A percentile compares a stretch with the other conserved stretches of the same genome.
Conservation (phyloP, 2,113 vertebrate genomes). For the Phalacrocorax carbo region DNA sequence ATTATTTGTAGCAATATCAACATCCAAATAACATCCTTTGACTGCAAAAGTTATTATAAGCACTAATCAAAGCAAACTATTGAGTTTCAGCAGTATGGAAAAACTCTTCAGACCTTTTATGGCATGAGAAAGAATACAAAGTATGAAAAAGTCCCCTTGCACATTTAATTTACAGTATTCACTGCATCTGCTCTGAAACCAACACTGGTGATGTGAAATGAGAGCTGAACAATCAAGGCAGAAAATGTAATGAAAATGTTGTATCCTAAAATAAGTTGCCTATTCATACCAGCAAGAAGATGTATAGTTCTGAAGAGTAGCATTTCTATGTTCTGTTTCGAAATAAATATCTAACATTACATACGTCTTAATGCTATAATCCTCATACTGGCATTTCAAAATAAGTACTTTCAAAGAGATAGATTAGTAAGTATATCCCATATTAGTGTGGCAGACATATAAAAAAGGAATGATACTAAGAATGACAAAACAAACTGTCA, state of each 20-base stretch:
- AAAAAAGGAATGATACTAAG: neutral
- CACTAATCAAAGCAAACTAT: neutral
- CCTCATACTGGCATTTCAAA: neutral
- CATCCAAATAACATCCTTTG: neutral
- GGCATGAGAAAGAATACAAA: neutral
- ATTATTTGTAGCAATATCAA: neutral
- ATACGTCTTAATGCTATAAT: neutral
- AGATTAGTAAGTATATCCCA: neutral
- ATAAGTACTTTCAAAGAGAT: neutral
- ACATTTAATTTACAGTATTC: neutral
- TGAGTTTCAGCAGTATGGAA: neutral
- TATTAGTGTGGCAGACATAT: neutral
- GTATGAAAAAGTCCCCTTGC: neutral
- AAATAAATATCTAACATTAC: neutral
- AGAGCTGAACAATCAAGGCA: neutral
- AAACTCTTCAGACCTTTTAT: neutral
- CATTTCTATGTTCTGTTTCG: neutral
- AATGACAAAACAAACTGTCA: neutral
- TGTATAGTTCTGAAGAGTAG: neutral
- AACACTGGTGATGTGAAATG: neutral
- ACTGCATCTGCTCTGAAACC: neutral
- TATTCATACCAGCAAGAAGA: neutral
- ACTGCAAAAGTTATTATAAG: neutral
- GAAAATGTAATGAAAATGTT: neutral
- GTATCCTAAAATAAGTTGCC: neutral